Conservation (phyloP, 2,797 vertebrate species). For the Arrhamphus sclerolepis region DNA sequence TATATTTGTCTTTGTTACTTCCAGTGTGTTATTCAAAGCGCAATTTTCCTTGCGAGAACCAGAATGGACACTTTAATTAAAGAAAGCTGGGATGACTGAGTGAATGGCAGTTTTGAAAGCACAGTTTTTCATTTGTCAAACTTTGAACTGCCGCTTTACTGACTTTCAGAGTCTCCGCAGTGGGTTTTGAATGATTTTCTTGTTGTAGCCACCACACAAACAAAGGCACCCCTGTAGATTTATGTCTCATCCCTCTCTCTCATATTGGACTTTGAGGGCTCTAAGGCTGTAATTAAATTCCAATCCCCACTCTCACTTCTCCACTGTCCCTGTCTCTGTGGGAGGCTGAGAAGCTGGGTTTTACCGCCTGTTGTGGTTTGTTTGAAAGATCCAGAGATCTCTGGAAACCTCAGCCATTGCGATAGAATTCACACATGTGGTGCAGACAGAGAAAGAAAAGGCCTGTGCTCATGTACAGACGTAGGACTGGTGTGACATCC, state of each 20-base stretch:
- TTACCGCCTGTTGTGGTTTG: constrained; percentile 81
- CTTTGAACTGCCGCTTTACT: constrained; percentile 59
- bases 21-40: constrained; percentile 48
- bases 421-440: constrained; percentile 81
- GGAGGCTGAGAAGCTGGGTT: constrained; percentile 80
- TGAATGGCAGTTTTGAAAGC: constrained; percentile 59
- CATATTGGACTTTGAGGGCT: constrained; percentile 81
- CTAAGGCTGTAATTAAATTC: constrained; percentile 83
- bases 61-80: constrained; percentile 72
- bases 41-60: constrained; percentile 52
- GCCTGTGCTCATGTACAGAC: constrained; percentile 50
- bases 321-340: constrained; percentile 77
- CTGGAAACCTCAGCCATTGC: constrained; percentile 70
- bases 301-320: constrained; percentile 80
- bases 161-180: constrained; percentile 64
- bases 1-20: constrained; percentile 63
- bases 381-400: constrained; percentile 78
- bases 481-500: constrained; percentile 60
- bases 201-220: constrained; percentile 76
- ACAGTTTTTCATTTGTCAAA: constrained; percentile 71
- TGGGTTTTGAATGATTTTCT: constrained; percentile 76
- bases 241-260: constrained; percentile 78
- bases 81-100: constrained; percentile 67
- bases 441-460: constrained; percentile 48
- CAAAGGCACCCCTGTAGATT: constrained; percentile 79